These are phyloP conservation scores for Lasioglossum albipes DNA, from an alignment of 1,140 invertebrate species.

Conservation along the genomic window DNA sequence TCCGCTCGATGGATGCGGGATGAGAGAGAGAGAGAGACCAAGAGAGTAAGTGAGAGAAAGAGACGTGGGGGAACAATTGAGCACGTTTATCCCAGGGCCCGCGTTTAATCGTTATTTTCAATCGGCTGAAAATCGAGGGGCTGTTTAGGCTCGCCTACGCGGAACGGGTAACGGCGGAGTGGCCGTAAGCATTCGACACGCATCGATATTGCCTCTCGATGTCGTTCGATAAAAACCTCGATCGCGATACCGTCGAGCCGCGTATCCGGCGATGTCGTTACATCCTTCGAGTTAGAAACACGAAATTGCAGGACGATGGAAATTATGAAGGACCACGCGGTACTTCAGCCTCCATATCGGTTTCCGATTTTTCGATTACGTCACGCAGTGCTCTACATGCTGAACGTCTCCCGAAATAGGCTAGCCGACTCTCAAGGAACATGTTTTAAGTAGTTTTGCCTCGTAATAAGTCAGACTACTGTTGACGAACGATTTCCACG, in stretches of 20 bases:
- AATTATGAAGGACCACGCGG: neutral
- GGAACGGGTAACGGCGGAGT: conserved; percentile 7
- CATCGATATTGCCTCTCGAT: conserved; percentile 36
- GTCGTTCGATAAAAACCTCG: conserved; percentile 19
- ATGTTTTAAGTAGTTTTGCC: neutral
- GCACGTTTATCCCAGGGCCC: conserved; percentile 24
- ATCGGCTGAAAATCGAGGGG: conserved; percentile 38
- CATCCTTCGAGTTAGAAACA: neutral
- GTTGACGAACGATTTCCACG: neutral
- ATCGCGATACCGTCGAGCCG: conserved; percentile 12
- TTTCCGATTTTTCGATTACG: neutral
- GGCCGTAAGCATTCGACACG: conserved; percentile 7
- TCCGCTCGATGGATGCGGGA: conserved; percentile 5
- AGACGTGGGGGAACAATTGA: conserved; percentile 10
- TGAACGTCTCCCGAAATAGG: neutral
- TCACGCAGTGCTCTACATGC: neutral
- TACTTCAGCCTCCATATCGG: neutral
- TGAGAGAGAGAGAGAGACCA: no score
- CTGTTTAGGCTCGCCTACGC: conserved; percentile 28
- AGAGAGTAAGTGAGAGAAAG: no score
- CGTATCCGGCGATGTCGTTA: neutral
- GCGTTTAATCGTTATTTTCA: conserved; percentile 51
- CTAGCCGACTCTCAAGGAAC: neutral
- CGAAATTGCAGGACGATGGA: neutral
- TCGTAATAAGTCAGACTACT: neutral